A percentile compares a stretch with the other conserved stretches of the same genome.
Conservation (phyloP, 2,888 invertebrate genomes). For the Eristalis intricaria region DNA sequence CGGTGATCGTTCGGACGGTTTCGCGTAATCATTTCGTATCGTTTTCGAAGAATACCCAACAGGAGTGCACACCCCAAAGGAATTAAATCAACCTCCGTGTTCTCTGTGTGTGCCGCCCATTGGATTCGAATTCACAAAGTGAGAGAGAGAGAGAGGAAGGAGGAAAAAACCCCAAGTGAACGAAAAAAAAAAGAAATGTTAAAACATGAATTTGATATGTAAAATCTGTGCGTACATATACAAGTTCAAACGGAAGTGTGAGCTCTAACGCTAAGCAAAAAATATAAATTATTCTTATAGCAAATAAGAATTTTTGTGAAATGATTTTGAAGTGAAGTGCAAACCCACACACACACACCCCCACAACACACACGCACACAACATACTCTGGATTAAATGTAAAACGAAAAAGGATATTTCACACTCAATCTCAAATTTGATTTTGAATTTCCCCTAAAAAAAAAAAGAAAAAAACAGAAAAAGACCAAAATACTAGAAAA, state of each 20-base stretch:
- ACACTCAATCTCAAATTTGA: not conserved
- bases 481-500: not conserved
- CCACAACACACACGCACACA: slow-evolving; percentile 62
- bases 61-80: slow-evolving; percentile 51
- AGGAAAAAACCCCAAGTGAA: too few species aligned
- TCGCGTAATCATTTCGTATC: slow-evolving; percentile 61
- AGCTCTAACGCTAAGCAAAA: slow-evolving; percentile 22
- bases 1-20: slow-evolving; percentile 58
- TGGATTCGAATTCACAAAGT: not conserved
- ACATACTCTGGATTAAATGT: slow-evolving; percentile 77
- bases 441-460: too few species aligned
- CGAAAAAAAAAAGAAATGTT: slow-evolving; percentile 31
- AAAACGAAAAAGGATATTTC: slow-evolving; percentile 29
- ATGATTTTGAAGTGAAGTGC: slow-evolving; percentile 57
- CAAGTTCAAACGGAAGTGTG: slow-evolving; percentile 69
- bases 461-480: slow-evolving; percentile 13
- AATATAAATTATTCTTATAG: slow-evolving; percentile 37
- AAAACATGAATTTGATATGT: slow-evolving; percentile 66
- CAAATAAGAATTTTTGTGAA: slow-evolving; percentile 47
- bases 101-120: not conserved
- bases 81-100: slow-evolving; percentile 26
- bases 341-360: slow-evolving; percentile 9
- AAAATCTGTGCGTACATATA: slow-evolving; percentile 59
- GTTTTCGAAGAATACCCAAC: slow-evolving; percentile 57
- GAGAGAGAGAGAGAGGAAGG: not conserved